Conservation (phyloP, 2,797 vertebrate species). For the Podarcis siculus region DNA sequence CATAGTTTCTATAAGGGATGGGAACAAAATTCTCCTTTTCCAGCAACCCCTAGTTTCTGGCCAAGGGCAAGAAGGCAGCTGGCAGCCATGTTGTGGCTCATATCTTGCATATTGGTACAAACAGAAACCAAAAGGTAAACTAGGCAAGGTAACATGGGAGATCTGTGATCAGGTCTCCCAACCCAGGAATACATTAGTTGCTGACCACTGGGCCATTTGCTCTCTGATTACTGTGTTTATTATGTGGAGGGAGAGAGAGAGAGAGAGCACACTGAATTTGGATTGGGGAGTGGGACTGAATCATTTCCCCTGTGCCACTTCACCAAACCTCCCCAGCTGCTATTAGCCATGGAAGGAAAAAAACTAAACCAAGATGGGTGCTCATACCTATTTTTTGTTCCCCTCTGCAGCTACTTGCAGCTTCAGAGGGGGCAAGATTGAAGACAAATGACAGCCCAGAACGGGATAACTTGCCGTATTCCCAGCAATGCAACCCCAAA, state of each 20-base stretch:
- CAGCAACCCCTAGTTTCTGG: neutral
- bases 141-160: neutral
- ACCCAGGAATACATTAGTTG: neutral
- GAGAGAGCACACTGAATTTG: neutral
- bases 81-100: neutral
- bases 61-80: neutral
- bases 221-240: no score
- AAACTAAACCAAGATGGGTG: no score
- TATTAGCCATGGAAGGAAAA: neutral
- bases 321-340: neutral
- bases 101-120: neutral
- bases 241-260: no score
- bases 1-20: neutral
- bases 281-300: neutral
- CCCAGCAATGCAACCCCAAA: no score
- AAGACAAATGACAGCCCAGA: no score
- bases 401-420: no score
- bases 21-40: neutral
- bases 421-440: no score
- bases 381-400: no score
- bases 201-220: no score
- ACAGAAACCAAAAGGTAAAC: neutral
- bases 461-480: no score
- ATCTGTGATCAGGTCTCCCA: neutral
- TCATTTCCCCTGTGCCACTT: neutral